A percentile compares a stretch with the other conserved stretches of the same genome.
phyloP scores from a whole-genome alignment of 1,140 invertebrate species.

The Zaprionus tsacasi region DNA sequence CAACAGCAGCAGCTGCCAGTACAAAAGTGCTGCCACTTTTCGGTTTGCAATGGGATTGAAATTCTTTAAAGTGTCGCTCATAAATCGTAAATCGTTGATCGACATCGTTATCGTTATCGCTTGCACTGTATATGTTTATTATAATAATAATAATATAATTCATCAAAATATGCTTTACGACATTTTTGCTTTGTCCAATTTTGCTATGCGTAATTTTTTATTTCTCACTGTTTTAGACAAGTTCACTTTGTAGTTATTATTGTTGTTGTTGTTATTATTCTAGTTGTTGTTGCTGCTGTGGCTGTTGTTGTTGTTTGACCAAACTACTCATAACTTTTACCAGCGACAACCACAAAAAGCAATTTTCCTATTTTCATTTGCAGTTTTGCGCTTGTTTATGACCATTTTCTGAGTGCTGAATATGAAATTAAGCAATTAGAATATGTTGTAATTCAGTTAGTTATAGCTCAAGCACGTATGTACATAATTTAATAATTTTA shows the following conservation, averaged over 20 bases:
- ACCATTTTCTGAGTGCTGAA: constrained; percentile 7
- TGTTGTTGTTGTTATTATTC: neutral
- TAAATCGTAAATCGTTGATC: constrained; percentile 22
- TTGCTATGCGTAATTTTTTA: neutral
- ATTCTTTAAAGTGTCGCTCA: constrained; percentile 42
- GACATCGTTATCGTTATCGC: constrained; percentile 31
- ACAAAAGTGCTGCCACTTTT: constrained; percentile 20
- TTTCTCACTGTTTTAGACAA: constrained; percentile 3
- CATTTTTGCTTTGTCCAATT: constrained; percentile 24
- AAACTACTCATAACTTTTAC: constrained; percentile 2
- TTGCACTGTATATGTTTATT: constrained; percentile 18
- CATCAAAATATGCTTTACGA: constrained; percentile 24
- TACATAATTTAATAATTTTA: neutral
- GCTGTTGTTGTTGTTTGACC: neutral
- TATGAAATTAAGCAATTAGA: constrained; percentile 9
- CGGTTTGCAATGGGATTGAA: neutral
- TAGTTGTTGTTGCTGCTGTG: neutral
- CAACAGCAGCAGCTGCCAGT: constrained; percentile 24
- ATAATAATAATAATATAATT: constrained; percentile 27
- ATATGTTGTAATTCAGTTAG: constrained; percentile 6
- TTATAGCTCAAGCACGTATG: constrained; percentile 1
- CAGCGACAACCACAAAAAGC: constrained; percentile 25
- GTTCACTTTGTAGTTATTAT: constrained; percentile 1
- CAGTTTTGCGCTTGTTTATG: constrained; percentile 3
- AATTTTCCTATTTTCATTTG: constrained; percentile 22